These are phyloP conservation scores for Sphaerodactylus townsendi DNA, from an alignment of 2,113 vertebrate genomes.

Conservation along the genomic window DNA sequence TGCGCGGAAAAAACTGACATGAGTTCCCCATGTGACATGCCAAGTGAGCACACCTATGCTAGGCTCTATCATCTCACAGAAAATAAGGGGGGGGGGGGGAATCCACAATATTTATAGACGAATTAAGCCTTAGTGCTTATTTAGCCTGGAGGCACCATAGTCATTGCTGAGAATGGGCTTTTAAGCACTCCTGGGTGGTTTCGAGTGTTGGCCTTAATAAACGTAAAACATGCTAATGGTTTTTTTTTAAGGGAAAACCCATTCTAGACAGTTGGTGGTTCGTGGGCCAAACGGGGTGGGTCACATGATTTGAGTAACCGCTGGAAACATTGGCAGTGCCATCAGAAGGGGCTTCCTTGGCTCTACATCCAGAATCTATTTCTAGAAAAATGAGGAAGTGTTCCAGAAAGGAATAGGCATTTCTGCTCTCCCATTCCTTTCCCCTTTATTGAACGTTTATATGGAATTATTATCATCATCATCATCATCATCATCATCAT, in stretches of 20 bases:
- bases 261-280: constrained; percentile 5
- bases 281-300: neutral
- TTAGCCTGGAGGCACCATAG: constrained; percentile 66
- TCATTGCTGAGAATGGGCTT: constrained; percentile 69
- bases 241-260: constrained; percentile 40
- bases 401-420: neutral
- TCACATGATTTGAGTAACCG: constrained; percentile 2
- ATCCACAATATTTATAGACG: constrained; percentile 72
- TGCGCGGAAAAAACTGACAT: constrained; percentile 51
- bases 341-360: too few relatives aligned
- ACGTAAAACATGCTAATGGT: constrained; percentile 49
- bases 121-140: constrained; percentile 56
- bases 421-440: neutral
- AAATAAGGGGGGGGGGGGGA: too few relatives aligned
- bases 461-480: too few relatives aligned
- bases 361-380: constrained; percentile 20
- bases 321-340: neutral
- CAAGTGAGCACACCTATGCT: constrained; percentile 67
- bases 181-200: constrained; percentile 61
- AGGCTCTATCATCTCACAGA: constrained; percentile 47
- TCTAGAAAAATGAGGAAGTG: neutral
- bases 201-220: constrained; percentile 52
- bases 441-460: neutral
- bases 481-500: too few relatives aligned
- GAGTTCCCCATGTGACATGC: constrained; percentile 69